Evolutionary conservation across 2,113 vertebrate species (phyloP).

Genomic region (Diadophis punctatus): DNA sequence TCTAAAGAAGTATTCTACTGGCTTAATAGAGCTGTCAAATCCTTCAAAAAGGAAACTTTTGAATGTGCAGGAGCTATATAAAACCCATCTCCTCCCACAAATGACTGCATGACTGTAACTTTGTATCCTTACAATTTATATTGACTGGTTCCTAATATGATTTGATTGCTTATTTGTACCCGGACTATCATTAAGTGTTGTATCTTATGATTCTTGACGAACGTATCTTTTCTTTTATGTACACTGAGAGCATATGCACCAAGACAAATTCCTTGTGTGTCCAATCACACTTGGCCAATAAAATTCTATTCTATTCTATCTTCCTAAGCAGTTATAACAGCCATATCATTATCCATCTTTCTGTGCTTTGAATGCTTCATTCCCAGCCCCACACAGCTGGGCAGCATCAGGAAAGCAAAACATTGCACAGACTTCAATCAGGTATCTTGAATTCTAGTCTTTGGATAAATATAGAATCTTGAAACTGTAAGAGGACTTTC

Average conservation of each 20-base stretch:
- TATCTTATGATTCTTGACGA: too few relatives aligned
- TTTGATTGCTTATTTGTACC: too few relatives aligned
- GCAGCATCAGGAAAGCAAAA: background rate
- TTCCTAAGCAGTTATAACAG: background rate
- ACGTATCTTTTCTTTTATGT: too few relatives aligned
- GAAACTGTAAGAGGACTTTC: background rate
- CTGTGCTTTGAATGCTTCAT: background rate
- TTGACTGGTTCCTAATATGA: too few relatives aligned
- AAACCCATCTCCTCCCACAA: background rate
- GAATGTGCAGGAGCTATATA: background rate
- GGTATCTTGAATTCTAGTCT: background rate
- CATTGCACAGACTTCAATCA: background rate
- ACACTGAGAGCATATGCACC: too few relatives aligned
- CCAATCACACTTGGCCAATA: too few relatives aligned
- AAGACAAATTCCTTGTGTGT: too few relatives aligned
- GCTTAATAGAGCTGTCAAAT: background rate
- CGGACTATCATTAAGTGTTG: too few relatives aligned
- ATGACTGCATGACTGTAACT: too few relatives aligned
- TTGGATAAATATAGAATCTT: background rate
- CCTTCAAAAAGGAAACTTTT: background rate
- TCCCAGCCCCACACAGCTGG: background rate
- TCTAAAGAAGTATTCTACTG: background rate
- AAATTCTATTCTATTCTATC: too few relatives aligned
- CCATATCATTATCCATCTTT: background rate
- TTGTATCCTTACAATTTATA: too few relatives aligned